These are phyloP conservation scores for Rhynchotus rufescens DNA, from an alignment of 2,797 vertebrate genomes.

Conservation along the genomic window DNA sequence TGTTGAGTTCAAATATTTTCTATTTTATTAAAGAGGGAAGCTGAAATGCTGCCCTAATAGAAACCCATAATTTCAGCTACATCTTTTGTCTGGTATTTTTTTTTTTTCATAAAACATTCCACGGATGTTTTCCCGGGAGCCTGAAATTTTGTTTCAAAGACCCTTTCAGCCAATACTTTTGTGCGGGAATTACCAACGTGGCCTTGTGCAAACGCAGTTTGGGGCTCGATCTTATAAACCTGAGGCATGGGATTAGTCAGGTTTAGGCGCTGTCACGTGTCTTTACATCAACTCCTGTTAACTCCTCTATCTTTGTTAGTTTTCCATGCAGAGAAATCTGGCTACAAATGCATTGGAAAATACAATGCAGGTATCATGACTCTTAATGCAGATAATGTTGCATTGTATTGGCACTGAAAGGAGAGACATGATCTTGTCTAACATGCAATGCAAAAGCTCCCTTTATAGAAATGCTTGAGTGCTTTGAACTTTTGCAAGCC, in stretches of 20 bases:
- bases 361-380: too few species aligned
- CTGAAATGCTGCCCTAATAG: neutral
- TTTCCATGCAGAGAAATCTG: neutral
- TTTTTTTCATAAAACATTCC: constrained; percentile 42
- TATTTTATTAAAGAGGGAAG: neutral
- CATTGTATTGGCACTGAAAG: too few species aligned
- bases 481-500: too few species aligned
- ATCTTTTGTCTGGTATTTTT: neutral
- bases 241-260: neutral
- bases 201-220: neutral
- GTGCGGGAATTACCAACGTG: neutral
- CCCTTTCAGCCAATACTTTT: neutral
- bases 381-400: too few species aligned
- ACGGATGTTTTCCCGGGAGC: constrained; percentile 29
- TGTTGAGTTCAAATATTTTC: neutral
- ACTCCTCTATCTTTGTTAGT: neutral
- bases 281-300: neutral
- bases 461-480: too few species aligned
- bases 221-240: neutral
- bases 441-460: too few species aligned
- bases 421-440: too few species aligned
- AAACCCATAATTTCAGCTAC: neutral
- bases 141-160: constrained; percentile 42
- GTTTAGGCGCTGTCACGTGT: neutral
- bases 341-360: too few species aligned